Conservation (phyloP, 2,113 vertebrate genomes). For the Poeciliopsis turrubarensis region DNA sequence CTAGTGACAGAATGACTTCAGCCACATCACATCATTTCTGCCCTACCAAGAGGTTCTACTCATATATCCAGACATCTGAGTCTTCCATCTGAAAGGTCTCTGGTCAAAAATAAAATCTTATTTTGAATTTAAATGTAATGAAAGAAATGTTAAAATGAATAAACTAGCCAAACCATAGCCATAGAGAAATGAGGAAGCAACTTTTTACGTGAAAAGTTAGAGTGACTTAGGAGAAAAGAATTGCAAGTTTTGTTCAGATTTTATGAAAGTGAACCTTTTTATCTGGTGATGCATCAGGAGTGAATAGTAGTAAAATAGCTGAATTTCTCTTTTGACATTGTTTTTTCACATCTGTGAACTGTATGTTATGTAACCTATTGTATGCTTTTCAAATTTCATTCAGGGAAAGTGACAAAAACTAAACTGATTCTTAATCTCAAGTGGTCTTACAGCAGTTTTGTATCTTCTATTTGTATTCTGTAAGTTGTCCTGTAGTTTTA, state of each 20-base stretch:
- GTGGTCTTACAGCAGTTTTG: constrained; percentile 71
- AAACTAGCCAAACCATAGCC: not conserved
- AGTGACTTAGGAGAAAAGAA: no score
- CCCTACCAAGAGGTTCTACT: not conserved
- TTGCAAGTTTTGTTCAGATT: no score
- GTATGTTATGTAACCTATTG: not conserved
- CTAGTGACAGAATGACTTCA: not conserved
- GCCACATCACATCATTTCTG: no score
- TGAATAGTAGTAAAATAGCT: not conserved
- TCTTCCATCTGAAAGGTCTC: not conserved
- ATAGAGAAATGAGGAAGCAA: not conserved
- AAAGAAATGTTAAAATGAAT: not conserved
- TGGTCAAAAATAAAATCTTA: not conserved
- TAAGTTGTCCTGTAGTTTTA: constrained; percentile 90
- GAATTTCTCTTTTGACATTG: constrained; percentile 2
- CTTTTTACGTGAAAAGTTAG: no score
- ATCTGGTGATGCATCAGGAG: not conserved
- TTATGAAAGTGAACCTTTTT: not conserved
- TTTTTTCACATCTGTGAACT: not conserved
- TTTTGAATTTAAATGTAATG: not conserved
- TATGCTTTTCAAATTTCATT: constrained; percentile 25
- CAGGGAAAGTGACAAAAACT: constrained; percentile 36
- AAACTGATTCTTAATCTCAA: constrained; percentile 54
- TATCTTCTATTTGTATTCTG: constrained; percentile 59
- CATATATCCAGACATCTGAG: not conserved